phyloP scores from a whole-genome alignment of 2,113 vertebrate species.

The Odocoileus virginianus region DNA sequence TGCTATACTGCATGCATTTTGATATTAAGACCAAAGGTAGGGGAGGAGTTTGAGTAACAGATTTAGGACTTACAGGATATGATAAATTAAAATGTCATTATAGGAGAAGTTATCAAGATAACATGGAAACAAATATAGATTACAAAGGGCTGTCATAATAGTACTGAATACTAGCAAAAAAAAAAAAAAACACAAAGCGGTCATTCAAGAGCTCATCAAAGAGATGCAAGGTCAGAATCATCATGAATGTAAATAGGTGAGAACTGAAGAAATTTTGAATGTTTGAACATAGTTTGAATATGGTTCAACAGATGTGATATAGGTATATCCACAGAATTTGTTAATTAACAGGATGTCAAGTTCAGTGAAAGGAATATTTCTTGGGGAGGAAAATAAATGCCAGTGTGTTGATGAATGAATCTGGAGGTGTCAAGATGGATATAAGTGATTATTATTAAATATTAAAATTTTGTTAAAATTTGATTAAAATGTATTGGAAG shows the following conservation, averaged over 20 bases:
- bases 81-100: not conserved
- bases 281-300: not conserved
- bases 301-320: not conserved
- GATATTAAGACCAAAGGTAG: not conserved
- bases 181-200: not conserved
- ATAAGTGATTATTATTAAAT: not conserved
- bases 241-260: not conserved
- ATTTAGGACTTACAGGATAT: not conserved
- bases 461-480: not conserved
- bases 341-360: not conserved
- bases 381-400: not conserved
- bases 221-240: not conserved
- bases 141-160: not conserved
- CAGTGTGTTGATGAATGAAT: not conserved
- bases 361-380: not conserved
- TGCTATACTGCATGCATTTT: not conserved
- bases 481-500: not conserved
- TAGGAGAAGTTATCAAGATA: not conserved
- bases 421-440: not conserved
- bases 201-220: not conserved
- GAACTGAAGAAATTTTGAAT: not conserved
- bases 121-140: not conserved
- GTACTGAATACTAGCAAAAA: not conserved
- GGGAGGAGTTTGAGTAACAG: not conserved
- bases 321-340: not conserved